phyloP scores from a whole-genome alignment of 2,888 invertebrate genomes.

The Eupithecia exiguata region DNA sequence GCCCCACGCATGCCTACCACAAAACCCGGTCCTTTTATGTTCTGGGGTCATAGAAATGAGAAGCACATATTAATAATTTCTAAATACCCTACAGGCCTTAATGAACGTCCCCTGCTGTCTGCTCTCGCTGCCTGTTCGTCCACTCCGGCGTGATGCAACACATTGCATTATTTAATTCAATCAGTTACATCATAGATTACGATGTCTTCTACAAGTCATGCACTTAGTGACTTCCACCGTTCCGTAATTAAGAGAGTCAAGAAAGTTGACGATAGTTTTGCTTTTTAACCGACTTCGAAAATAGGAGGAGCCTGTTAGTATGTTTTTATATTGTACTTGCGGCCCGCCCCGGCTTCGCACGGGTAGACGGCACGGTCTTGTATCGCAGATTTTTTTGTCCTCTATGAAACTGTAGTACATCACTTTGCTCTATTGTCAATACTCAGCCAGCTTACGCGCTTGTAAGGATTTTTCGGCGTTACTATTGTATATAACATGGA shows the following conservation, averaged over 20 bases:
- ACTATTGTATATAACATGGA: too few relatives aligned
- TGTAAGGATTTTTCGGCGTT: too few relatives aligned
- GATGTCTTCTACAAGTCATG: conserved; percentile 6
- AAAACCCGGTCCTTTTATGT: not conserved
- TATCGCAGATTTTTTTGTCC: too few relatives aligned
- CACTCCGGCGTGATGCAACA: not conserved
- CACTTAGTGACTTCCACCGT: not conserved
- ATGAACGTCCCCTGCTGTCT: not conserved
- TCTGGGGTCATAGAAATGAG: not conserved
- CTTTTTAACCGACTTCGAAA: not conserved
- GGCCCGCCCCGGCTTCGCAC: too few relatives aligned
- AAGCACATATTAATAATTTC: not conserved
- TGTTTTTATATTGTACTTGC: too few relatives aligned
- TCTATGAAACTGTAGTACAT: too few relatives aligned
- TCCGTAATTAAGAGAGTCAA: conserved; percentile 4
- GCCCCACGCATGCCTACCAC: not conserved
- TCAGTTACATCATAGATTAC: conserved; percentile 12
- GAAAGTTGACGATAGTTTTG: not conserved
- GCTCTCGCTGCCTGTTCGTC: not conserved
- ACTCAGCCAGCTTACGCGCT: too few relatives aligned
- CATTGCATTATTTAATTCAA: conserved; percentile 8
- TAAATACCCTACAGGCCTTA: not conserved
- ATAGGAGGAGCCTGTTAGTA: too few relatives aligned
- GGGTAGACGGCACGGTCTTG: too few relatives aligned
- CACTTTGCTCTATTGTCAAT: too few relatives aligned